Conservation (phyloP, 2,113 vertebrate genomes). For the Siniperca knerii region DNA sequence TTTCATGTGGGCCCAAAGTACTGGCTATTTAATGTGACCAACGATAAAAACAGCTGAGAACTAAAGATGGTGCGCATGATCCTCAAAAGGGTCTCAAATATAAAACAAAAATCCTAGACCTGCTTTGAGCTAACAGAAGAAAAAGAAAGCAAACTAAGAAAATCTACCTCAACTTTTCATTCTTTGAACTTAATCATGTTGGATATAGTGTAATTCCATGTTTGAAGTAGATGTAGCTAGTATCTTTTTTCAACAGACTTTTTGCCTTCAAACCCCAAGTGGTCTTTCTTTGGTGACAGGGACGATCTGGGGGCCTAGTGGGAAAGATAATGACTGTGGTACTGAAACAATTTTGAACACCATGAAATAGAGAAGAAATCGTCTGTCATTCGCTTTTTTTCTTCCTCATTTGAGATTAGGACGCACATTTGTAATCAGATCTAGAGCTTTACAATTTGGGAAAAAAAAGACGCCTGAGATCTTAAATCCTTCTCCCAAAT, state of each 20-base stretch:
- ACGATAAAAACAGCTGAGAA: conserved; percentile 12
- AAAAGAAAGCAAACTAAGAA: conserved; percentile 12
- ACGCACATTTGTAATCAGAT: conserved; percentile 41
- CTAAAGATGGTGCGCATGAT: not conserved
- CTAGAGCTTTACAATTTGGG: conserved; percentile 21
- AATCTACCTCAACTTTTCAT: conserved; percentile 4
- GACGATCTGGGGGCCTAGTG: conserved; percentile 2
- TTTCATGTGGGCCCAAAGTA: not conserved
- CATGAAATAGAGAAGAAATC: conserved; percentile 30
- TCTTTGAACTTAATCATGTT: conserved; percentile 23
- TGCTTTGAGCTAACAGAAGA: not conserved
- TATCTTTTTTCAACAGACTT: conserved; percentile 4
- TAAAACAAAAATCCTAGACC: not conserved
- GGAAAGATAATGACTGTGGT: conserved; percentile 17
- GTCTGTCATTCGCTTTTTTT: not conserved
- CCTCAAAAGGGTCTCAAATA: not conserved
- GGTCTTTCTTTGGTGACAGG: conserved; percentile 18
- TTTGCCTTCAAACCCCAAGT: conserved; percentile 13
- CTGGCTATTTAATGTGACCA: conserved; percentile 1
- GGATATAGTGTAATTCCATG: conserved; percentile 5
- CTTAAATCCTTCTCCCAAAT: conserved; percentile 27
- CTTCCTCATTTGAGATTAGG: conserved; percentile 22
- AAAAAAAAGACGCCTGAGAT: not conserved
- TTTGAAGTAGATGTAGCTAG: conserved; percentile 17
- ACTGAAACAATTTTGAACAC: conserved; percentile 26